Evolutionary conservation across 2,797 vertebrate genomes (phyloP), one percentile per base, ranked within the genome.

Genomic region (Tamandua tetradactyla): DNA sequence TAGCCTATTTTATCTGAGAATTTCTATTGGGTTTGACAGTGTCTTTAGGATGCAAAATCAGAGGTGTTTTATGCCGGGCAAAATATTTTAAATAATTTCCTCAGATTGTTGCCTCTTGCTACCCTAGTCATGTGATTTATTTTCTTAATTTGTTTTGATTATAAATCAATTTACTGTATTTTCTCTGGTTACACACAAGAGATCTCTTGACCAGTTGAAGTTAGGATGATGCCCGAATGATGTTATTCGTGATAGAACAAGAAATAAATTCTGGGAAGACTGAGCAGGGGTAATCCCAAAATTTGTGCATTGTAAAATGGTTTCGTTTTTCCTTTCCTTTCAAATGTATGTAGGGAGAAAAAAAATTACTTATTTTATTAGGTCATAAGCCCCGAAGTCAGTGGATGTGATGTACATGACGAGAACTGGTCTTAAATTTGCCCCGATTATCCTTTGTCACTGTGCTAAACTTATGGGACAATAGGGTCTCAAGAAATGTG

Each of bases 381-480:
- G 75, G 35, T 89, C 64, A 86, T 92, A 80, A 69, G 9, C 75
- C 55, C 57, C 47, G 85, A 86, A 95, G 9, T 37, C 52, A 68
- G 20, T 0, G n/a, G 94, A 92, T 91, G 27, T 69, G 59, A 75
- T 80, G 25, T 35, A 72, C 76, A 22, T 74, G 30, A 59, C 59
- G 79, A 95, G 93, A 93, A 40, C 32, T 71, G 32, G 5, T 92
- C 82, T 95, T 93, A 75, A 90, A 86, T 74, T 69, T 90, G 55
- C 40, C 47, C 59, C 86, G 90, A 62, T 92, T 96, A 83, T 90
- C 71, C 37, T 95, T 94, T 96, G 52, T 96, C 85, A 59, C 42
- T 72, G 88, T 91, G 75, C 59, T 81, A 90, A 96, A 93, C 85
- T 90, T 95, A 86, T 5, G 75, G 74, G 96, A 95, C 62, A 95